phyloP scores from a whole-genome alignment of 2,888 invertebrate genomes.

The Amiota communis region DNA sequence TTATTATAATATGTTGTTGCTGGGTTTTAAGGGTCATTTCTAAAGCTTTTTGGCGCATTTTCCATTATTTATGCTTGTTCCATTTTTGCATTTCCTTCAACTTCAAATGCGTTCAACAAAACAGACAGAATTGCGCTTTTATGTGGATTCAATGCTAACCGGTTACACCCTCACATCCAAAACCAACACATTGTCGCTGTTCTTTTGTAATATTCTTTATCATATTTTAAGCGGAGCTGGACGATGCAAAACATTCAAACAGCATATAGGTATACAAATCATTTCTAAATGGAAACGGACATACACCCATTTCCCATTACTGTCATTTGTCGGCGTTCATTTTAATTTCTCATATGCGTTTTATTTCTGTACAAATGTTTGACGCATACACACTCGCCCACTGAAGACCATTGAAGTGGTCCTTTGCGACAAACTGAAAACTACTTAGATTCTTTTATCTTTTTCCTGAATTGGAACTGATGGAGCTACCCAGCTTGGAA shows the following conservation, averaged over 20 bases:
- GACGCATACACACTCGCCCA: background rate
- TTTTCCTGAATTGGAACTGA: background rate
- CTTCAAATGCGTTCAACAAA: conserved; percentile 32
- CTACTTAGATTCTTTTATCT: conserved; percentile 11
- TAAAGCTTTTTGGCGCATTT: conserved; percentile 28
- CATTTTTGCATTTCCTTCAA: conserved; percentile 48
- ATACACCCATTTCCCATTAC: no score
- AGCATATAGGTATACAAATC: no score
- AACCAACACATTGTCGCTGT: background rate
- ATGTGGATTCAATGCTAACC: conserved; percentile 13
- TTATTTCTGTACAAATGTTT: conserved; percentile 10
- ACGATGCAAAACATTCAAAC: no score
- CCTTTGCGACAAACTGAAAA: background rate
- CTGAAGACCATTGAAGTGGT: background rate
- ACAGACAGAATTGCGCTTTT: conserved; percentile 32
- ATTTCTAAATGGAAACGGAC: no score
- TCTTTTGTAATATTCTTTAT: conserved; percentile 5
- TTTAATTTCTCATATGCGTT: conserved; percentile 19
- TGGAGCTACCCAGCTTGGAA: no score
- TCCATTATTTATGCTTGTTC: conserved; percentile 57
- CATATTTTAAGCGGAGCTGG: background rate
- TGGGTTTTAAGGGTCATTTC: conserved; percentile 32
- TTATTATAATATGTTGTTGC: background rate
- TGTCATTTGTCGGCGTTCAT: background rate
- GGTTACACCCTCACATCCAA: background rate